A percentile compares a stretch with the other conserved stretches of the same genome.
These are phyloP conservation scores for Corythoichthys haematopterus DNA, from an alignment of 2,113 vertebrate genomes.

Conservation along the genomic window DNA sequence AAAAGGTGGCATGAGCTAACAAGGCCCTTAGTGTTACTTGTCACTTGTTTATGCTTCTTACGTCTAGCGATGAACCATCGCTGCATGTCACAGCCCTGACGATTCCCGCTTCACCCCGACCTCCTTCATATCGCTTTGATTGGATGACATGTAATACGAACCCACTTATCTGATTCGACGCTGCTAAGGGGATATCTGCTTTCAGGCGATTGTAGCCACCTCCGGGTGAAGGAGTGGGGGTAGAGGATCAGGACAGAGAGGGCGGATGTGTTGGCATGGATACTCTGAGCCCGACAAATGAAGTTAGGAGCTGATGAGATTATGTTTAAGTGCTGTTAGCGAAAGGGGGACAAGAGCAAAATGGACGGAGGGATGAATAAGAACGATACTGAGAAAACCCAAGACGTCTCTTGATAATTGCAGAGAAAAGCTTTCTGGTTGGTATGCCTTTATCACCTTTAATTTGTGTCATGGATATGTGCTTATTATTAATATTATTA, in stretches of 20 bases:
- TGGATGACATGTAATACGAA: conserved; percentile 66
- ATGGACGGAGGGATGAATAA: conserved; percentile 22
- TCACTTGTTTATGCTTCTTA: conserved; percentile 21
- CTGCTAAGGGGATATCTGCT: conserved; percentile 63
- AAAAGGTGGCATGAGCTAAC: not conserved
- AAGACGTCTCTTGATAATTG: conserved; percentile 35
- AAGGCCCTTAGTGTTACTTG: not conserved
- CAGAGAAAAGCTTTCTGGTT: conserved; percentile 20
- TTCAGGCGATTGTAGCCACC: conserved; percentile 68
- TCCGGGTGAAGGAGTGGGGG: conserved; percentile 53
- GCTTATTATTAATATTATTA: not conserved
- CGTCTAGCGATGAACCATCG: conserved; percentile 39
- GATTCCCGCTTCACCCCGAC: conserved; percentile 48
- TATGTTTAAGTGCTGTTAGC: conserved; percentile 70
- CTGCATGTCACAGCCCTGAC: conserved; percentile 46
- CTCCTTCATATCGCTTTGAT: conserved; percentile 61
- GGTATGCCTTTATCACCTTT: not conserved
- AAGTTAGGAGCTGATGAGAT: conserved; percentile 69
- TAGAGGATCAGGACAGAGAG: conserved; percentile 1
- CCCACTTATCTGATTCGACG: conserved; percentile 67
- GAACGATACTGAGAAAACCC: conserved; percentile 40
- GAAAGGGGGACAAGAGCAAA: conserved; percentile 48
- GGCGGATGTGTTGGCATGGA: conserved; percentile 71
- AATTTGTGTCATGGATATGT: not conserved
- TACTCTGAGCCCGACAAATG: conserved; percentile 56